These are phyloP conservation scores for Dryococelus australis DNA, from an alignment of 2,888 invertebrate genomes.

Conservation along the genomic window DNA sequence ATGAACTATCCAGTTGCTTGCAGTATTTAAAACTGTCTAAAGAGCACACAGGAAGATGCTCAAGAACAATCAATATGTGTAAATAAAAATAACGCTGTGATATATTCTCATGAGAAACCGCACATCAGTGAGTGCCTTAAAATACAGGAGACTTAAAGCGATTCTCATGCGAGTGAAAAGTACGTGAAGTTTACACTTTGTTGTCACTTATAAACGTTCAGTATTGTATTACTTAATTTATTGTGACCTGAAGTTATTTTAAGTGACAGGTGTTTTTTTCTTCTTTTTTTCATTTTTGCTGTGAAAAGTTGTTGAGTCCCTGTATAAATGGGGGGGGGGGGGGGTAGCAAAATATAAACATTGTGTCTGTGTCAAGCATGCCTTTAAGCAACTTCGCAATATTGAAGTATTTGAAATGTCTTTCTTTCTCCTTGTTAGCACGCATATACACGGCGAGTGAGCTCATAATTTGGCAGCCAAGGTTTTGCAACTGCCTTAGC, in stretches of 20 bases:
- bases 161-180: background rate
- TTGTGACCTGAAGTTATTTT: background rate
- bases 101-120: background rate
- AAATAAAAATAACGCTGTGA: constrained; percentile 10
- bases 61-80: background rate
- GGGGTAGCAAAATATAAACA: no score
- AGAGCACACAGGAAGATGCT: background rate
- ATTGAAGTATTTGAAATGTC: no score
- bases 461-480: no score
- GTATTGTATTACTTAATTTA: constrained; percentile 9
- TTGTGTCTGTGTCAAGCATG: no score
- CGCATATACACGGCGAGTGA: no score
- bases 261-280: no score
- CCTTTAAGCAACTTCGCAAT: no score
- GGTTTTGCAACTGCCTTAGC: no score
- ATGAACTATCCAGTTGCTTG: background rate
- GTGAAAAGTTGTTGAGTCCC: no score
- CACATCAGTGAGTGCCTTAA: background rate
- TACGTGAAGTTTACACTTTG: background rate
- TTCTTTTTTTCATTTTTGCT: no score
- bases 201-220: background rate
- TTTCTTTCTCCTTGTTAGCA: no score
- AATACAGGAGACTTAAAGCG: background rate
- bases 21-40: background rate
- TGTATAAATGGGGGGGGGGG: no score